Evolutionary conservation across 2,113 vertebrate species (phyloP).

Genomic region (Noturus placidus): DNA sequence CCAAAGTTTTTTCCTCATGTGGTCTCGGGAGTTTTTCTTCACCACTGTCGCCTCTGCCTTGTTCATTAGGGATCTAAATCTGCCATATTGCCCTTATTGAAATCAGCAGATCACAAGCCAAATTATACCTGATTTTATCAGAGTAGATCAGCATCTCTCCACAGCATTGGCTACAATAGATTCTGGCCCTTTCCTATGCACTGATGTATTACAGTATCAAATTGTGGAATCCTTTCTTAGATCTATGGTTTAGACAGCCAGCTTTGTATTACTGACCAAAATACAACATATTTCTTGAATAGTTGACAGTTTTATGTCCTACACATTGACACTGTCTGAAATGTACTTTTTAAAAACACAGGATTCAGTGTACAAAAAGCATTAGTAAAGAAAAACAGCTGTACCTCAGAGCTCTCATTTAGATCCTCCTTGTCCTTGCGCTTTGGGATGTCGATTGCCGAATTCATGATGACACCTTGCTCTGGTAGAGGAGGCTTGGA

Average conservation of each 20-base stretch:
- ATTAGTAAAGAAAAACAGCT: slow-evolving; percentile 23
- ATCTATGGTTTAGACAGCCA: slow-evolving; percentile 11
- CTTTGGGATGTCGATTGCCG: slow-evolving; percentile 71
- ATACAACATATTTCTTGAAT: background rate
- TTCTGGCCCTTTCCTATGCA: background rate
- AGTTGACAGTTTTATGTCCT: background rate
- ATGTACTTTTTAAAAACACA: background rate
- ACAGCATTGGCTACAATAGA: background rate
- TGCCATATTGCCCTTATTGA: background rate
- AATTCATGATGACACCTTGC: slow-evolving; percentile 67
- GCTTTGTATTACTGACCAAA: slow-evolving; percentile 4
- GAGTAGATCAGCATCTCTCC: background rate
- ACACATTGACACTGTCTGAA: background rate
- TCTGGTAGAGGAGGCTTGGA: slow-evolving; percentile 70
- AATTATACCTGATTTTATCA: background rate
- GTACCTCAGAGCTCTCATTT: slow-evolving; percentile 78
- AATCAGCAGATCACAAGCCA: background rate
- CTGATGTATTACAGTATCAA: background rate
- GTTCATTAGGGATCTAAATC: background rate
- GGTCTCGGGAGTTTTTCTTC: background rate
- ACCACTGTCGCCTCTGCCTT: background rate
- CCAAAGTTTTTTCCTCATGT: background rate
- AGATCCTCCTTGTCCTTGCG: slow-evolving; percentile 76
- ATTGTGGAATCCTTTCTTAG: background rate
- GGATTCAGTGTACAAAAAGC: background rate